Base-by-base conservation (phyloP, 1,140 invertebrate genomes). In the Cotesia vestalis region DNA sequence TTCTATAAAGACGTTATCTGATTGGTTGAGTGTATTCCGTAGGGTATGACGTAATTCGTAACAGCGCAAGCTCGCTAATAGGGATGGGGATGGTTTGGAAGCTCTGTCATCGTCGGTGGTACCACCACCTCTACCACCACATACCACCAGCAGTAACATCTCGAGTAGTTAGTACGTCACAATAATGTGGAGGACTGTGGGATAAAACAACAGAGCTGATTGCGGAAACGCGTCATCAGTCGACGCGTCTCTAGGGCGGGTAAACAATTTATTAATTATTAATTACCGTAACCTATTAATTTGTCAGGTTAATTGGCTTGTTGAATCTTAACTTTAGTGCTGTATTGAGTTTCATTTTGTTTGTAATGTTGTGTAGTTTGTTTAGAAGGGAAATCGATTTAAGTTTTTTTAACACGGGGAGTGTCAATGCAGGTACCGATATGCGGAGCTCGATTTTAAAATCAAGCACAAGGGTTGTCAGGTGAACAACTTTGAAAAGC, bases 131-230 rank as follows among this genome's bases (percentile, higher is more conserved):
- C 27, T 27, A 27, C 27, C 27, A 20, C 20, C 2, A 20, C 20
- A 20, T 40, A 40, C 38, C 53, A 55, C 11, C 53, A 55, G 53
- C 12, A 55, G 53, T n/a, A 6, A n/a, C 9, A 17, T 17, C 17
- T 27, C 14, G 17, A 27, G 3, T 5, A 59, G 57, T n/a, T 55
- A 59, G 27, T 59, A 59, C 57, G 57, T 59, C 57, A 59, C 11
- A 46, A 46, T 17, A 59, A 59, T 59, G 27, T 27, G 27, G 27
- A 27, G 27, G 57, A 59, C 17, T 17, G 14, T 6, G 14, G 57
- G 17, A 59, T 59, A 59, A 59, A 59, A 59, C 57, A 59, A 20
- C 57, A 27, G 14, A 46, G 40, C n/a, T 14, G 57, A 59, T 59
- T 59, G 57, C 20, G 57, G 20, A 27, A 59, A 14, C 57, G 20